Evolutionary conservation across 2,888 invertebrate species (phyloP), one percentile per base, ranked within the genome.

Genomic region (Coelogynopora nodosa): DNA sequence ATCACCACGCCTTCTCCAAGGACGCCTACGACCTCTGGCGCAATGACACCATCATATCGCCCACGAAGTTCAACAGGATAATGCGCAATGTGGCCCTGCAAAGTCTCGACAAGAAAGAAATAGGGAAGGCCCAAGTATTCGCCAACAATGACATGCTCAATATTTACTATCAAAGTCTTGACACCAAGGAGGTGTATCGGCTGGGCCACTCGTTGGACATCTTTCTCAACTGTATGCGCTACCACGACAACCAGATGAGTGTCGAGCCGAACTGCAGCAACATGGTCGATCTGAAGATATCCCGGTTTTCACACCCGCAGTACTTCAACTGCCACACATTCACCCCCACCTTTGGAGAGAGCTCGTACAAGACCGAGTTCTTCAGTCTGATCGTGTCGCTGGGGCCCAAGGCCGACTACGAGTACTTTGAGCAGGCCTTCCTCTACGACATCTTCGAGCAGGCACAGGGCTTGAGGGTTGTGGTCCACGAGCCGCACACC

Each of bases 81-180:
- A 26, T 87, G 81, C 23, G 85, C 10, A 30, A 87, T 28, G 26
- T 67, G 30, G 85, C 83, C 30, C 82, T n/a, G 49, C 27, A 26
- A 23, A 31, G 28, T n/a, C 67, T 86, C 30, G 1, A 0, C 0
- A 49, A 86, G 0, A 0, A 30, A 18, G 27, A 87, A 23, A 84
- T 85, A 0, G 23, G 23, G 2, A 82, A 23, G 30, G 30, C 82
- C 0, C 84, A 85, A 10, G 13, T 23, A 0, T 23, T 28, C 13
- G 30, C 49, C 31, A n/a, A 0, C 26, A 27, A 30, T 26, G 86
- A 86, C 87, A 85, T 30, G 18, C 49, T 87, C n/a, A 49, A 27
- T 23, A n/a, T 86, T n/a, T 86, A 86, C 49, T 86, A 87, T 31
- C 86, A 86, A 87, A 86, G 87, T 23, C n/a, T 86, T 2, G 5